Conservation (phyloP, 2,797 vertebrate species). For the Spinibarbus caldwelli region DNA sequence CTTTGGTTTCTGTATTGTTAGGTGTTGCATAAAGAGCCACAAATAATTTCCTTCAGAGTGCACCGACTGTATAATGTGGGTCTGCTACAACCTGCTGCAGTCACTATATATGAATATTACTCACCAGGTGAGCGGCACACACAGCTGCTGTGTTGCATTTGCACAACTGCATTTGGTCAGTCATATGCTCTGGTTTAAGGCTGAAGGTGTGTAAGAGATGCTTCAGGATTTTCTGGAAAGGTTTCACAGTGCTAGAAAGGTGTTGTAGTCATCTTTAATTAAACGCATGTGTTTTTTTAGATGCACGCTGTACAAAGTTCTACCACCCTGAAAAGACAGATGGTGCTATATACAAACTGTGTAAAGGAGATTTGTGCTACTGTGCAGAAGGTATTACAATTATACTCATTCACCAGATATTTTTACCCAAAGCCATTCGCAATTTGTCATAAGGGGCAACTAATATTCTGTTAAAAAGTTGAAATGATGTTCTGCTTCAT, state of each 20-base stretch:
- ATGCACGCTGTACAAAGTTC: constrained; percentile 46
- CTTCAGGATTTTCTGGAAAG: too few species aligned
- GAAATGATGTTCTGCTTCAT: background rate
- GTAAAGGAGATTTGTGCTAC: background rate
- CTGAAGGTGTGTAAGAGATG: too few species aligned
- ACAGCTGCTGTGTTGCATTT: too few species aligned
- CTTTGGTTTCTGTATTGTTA: background rate
- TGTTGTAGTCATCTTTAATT: background rate
- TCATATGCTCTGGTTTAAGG: too few species aligned
- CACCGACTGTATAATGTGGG: constrained; percentile 29
- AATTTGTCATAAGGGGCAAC: too few species aligned
- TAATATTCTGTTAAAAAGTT: too few species aligned
- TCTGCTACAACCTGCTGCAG: constrained; percentile 53
- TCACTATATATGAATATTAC: constrained; percentile 57
- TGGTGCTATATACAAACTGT: constrained; percentile 20
- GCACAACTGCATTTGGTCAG: too few species aligned
- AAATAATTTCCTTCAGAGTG: constrained; percentile 53
- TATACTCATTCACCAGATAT: too few species aligned
- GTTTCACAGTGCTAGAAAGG: background rate
- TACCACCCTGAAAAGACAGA: constrained; percentile 46
- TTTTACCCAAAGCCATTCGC: too few species aligned
- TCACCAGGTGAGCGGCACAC: background rate
- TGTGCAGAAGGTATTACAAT: constrained; percentile 51
- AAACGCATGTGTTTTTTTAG: background rate
- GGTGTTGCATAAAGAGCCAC: background rate